Evolutionary conservation across 2,888 invertebrate species (phyloP), one percentile per base, ranked within the genome.

Genomic region (Hypolimnas misippus): DNA sequence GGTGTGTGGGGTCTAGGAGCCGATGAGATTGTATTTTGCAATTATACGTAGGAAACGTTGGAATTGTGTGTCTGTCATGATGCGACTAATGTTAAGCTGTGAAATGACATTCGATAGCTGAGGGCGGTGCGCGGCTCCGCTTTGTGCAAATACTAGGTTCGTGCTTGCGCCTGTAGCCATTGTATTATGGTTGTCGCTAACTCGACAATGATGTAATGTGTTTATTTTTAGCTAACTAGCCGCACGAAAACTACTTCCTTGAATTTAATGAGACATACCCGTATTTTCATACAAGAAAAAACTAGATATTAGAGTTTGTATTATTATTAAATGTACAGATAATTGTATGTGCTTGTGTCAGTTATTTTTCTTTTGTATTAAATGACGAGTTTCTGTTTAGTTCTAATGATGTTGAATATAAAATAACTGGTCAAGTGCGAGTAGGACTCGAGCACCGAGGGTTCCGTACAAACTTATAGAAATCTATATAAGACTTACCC

Each of bases 131-230:
- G 82, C 84, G 83, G 83, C 74, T 70, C 73, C 67, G 76, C 87
- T 88, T 87, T 90, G 88, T 84, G 80, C 83, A 87, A 89, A 89
- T 85, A 89, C 76, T 75, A 70, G 73, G 72, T 74, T 69, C 69
- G 73, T 70, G 69, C 73, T 64, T 71, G 72, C 71, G 73, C 76
- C 77, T 70, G 69, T 68, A 67, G 77, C 76, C 73, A 69, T 65
- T 74, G 76, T 70, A 64, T 51, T 70, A 70, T 56, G 72, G 70
- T 59, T 67, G 64, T 54, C 63, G 51, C 35, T 60, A 42, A 31
- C 57, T 51, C 10, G 49, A 35, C 49, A 12, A 17, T 7, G 5
- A 53, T 1, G 5, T 1, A 25, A 17, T 29, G 14, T 25, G 42
- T 29, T 14, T 7, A 29, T 29, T 21, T 21, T 29, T 29, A 16